These are phyloP conservation scores for Trachelus troglodyta DNA, from an alignment of 2,888 invertebrate genomes.

Conservation along the genomic window DNA sequence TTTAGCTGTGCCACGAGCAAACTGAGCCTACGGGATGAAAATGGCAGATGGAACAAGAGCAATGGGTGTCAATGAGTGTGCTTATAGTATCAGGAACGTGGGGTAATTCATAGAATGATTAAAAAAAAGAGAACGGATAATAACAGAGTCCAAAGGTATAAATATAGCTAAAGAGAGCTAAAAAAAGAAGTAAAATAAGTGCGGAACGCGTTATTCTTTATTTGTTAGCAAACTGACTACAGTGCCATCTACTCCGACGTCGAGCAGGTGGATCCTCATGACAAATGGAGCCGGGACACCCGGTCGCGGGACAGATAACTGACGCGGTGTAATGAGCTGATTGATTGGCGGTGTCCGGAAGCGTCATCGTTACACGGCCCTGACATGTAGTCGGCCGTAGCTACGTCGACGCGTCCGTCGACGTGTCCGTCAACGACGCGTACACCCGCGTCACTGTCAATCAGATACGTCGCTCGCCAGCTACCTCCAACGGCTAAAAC, in stretches of 20 bases:
- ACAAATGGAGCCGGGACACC: slow-evolving; percentile 4
- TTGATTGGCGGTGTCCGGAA: slow-evolving; percentile 54
- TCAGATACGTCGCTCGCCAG: slow-evolving; percentile 11
- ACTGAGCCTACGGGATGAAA: not conserved
- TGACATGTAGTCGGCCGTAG: slow-evolving; percentile 20
- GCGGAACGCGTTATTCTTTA: too few relatives aligned
- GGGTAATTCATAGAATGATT: not conserved
- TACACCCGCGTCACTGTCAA: slow-evolving; percentile 46
- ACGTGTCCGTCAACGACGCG: not conserved
- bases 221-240: not conserved
- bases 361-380: slow-evolving; percentile 54
- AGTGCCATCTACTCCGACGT: not conserved
- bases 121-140: not conserved
- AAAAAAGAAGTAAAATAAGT: not conserved
- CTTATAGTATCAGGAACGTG: not conserved
- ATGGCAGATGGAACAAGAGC: not conserved
- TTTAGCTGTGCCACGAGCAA: not conserved
- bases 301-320: slow-evolving; percentile 31
- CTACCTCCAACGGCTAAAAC: slow-evolving; percentile 12
- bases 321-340: slow-evolving; percentile 58
- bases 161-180: not conserved
- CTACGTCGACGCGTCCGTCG: slow-evolving; percentile 22
- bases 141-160: not conserved
- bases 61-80: not conserved
- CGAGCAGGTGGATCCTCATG: not conserved